A percentile compares a stretch with the other conserved stretches of the same genome.
Conservation (phyloP, 2,888 invertebrate species). For the Zelleria hepariella region DNA sequence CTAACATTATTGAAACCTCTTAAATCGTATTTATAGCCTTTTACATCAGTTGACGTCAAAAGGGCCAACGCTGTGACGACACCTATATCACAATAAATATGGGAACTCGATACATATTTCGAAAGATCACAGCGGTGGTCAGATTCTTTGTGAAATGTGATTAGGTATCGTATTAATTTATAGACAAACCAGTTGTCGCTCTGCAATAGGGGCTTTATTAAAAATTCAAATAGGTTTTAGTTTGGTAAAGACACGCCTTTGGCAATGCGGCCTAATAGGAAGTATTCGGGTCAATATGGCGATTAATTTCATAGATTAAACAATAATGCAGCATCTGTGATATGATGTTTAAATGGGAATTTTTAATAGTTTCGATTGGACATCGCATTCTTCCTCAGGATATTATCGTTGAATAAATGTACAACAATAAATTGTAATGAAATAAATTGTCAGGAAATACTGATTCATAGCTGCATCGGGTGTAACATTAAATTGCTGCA, state of each 20-base stretch:
- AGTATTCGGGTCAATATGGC: neutral
- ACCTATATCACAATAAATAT: too few species aligned
- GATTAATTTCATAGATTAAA: neutral
- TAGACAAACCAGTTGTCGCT: neutral
- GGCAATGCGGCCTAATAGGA: neutral
- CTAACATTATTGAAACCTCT: too few species aligned
- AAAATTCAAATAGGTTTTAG: conserved; percentile 12
- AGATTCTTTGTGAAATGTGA: neutral
- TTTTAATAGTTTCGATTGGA: too few species aligned
- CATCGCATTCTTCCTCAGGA: too few species aligned
- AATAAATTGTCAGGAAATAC: too few species aligned
- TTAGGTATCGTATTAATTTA: neutral
- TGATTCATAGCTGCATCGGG: too few species aligned
- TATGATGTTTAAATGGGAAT: neutral
- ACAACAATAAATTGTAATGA: too few species aligned
- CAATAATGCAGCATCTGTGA: neutral
- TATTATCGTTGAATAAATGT: too few species aligned
- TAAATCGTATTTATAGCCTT: too few species aligned
- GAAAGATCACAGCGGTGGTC: neutral
- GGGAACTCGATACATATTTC: neutral
- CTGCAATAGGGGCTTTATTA: conserved; percentile 5
- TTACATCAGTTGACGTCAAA: too few species aligned
- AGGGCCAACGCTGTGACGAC: too few species aligned
- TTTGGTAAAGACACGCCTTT: conserved; percentile 9
- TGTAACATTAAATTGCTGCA: too few species aligned